Evolutionary conservation across 2,113 vertebrate species (phyloP).

Genomic region (Athene cunicularia): DNA sequence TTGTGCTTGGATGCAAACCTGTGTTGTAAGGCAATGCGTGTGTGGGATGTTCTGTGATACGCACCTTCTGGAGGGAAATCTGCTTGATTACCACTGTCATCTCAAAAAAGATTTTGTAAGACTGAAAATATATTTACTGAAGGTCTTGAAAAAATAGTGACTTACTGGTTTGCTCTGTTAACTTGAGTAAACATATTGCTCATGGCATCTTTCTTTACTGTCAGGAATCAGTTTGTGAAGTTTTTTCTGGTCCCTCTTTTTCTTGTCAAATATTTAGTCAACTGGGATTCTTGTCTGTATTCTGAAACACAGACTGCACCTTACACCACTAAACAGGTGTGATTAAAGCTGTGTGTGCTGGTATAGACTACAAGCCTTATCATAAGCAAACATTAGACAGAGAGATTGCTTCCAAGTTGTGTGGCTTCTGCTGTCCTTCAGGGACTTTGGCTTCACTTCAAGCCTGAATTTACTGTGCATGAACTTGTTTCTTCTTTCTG

Average conservation of each 20-base stretch:
- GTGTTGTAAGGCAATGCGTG: rapidly evolving
- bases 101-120: neutral
- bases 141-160: neutral
- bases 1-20: neutral
- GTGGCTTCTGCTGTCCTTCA: neutral
- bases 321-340: neutral
- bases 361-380: neutral
- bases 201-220: neutral
- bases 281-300: neutral
- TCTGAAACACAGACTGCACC: neutral
- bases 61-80: neutral
- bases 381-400: neutral
- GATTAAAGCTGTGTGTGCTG: neutral
- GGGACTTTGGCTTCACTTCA: neutral
- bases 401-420: neutral
- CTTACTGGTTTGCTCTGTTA: neutral
- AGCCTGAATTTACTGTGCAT: neutral
- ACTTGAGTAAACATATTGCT: neutral
- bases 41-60: neutral
- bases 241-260: neutral
- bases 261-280: neutral
- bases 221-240: neutral
- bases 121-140: neutral
- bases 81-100: neutral
- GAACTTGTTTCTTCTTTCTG: neutral